Conservation (phyloP, 2,113 vertebrate species). For the Laticauda laticaudata region DNA sequence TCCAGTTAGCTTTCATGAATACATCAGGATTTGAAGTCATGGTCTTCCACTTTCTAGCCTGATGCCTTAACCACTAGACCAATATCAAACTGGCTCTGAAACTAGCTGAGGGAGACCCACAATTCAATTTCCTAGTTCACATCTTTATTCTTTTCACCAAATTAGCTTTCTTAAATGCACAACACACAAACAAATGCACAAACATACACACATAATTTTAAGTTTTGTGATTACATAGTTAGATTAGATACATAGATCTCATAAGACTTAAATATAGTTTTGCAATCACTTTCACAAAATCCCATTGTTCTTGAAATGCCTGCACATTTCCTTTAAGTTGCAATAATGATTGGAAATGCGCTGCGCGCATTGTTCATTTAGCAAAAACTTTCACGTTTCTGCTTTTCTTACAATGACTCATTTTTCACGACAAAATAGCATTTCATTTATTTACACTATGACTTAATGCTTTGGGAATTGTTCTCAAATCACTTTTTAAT, state of each 20-base stretch:
- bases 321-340: conserved; percentile 6
- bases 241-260: not conserved
- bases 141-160: not conserved
- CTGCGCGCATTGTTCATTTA: not conserved
- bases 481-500: not conserved
- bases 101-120: not conserved
- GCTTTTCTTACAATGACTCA: not conserved
- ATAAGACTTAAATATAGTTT: not conserved
- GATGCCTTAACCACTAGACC: not conserved
- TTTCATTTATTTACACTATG: conserved; percentile 24
- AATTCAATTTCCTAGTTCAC: not conserved
- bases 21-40: not conserved
- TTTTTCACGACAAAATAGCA: not conserved
- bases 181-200: not conserved
- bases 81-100: not conserved
- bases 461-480: not conserved
- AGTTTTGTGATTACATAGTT: conserved; percentile 10
- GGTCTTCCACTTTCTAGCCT: not conserved
- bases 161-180: not conserved
- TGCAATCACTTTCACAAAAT: not conserved
- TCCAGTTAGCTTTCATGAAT: not conserved
- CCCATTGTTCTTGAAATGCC: not conserved
- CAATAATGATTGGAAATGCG: conserved; percentile 17
- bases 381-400: conserved; percentile 4
- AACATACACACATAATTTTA: not conserved